phyloP scores from a whole-genome alignment of 2,888 invertebrate species.

The Minunthozetes semirufus region DNA sequence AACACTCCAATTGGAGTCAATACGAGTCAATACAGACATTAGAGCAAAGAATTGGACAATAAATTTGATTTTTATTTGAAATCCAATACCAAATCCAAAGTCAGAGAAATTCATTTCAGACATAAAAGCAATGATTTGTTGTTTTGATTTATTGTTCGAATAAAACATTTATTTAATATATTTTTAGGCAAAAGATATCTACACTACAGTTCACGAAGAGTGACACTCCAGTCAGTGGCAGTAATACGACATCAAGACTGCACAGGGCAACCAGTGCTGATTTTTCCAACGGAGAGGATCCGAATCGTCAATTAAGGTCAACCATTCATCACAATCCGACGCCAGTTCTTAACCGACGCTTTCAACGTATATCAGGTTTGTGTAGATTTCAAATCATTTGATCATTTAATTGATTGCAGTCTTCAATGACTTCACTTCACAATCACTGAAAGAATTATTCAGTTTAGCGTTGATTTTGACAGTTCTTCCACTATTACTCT shows the following conservation, averaged over 20 bases:
- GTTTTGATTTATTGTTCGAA: too few relatives aligned
- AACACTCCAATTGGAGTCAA: too few relatives aligned
- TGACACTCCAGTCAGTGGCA: not conserved
- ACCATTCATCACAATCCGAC: slow-evolving; percentile 37
- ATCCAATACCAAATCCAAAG: too few relatives aligned
- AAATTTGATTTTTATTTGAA: too few relatives aligned
- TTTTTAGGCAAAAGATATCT: slow-evolving; percentile 11
- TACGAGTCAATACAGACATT: too few relatives aligned
- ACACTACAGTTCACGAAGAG: not conserved
- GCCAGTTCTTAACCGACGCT: slow-evolving; percentile 40
- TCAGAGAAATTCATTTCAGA: too few relatives aligned
- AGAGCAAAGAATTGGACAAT: too few relatives aligned
- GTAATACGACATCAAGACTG: slow-evolving; percentile 22
- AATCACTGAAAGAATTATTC: not conserved
- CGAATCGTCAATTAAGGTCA: slow-evolving; percentile 29
- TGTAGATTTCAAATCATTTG: not conserved
- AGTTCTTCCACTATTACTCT: not conserved
- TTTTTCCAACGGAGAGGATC: slow-evolving; percentile 4
- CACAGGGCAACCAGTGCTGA: slow-evolving; percentile 28
- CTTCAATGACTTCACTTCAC: not conserved
- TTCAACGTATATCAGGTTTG: slow-evolving; percentile 42
- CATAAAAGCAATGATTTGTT: too few relatives aligned
- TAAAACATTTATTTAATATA: not conserved
- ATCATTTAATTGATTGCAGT: slow-evolving; percentile 27
- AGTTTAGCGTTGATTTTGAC: not conserved